Conservation (phyloP, 2,113 vertebrate species). For the Cryptotis parvus region DNA sequence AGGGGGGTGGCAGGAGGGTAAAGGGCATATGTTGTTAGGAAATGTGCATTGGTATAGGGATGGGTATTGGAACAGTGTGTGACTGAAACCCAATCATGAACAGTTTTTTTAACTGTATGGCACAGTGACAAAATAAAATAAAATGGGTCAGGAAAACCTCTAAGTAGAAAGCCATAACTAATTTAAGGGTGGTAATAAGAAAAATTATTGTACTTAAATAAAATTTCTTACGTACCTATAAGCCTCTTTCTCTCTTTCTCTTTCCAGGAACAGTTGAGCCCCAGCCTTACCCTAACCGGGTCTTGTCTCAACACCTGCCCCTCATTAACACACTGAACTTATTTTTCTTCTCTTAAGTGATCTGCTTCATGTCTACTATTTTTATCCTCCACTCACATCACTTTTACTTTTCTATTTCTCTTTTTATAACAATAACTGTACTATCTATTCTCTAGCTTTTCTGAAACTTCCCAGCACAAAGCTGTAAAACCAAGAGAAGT, state of each 20-base stretch:
- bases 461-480: neutral
- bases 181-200: neutral
- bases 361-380: neutral
- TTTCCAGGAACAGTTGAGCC: neutral
- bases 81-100: no score
- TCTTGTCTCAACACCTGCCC: neutral
- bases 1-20: no score
- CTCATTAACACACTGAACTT: neutral
- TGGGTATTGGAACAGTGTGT: no score
- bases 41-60: no score
- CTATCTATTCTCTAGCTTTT: constrained; percentile 6
- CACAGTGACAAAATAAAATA: no score
- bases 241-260: neutral
- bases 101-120: no score
- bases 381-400: neutral
- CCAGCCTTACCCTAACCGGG: neutral
- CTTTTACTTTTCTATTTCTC: neutral
- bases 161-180: neutral
- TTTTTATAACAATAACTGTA: neutral
- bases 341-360: neutral
- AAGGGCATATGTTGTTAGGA: no score
- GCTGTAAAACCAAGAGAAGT: neutral
- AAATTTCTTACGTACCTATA: neutral
- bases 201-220: constrained; percentile 23
- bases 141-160: neutral